These are phyloP conservation scores for Chrysolina americana DNA, from an alignment of 2,888 invertebrate species.

Conservation along the genomic window DNA sequence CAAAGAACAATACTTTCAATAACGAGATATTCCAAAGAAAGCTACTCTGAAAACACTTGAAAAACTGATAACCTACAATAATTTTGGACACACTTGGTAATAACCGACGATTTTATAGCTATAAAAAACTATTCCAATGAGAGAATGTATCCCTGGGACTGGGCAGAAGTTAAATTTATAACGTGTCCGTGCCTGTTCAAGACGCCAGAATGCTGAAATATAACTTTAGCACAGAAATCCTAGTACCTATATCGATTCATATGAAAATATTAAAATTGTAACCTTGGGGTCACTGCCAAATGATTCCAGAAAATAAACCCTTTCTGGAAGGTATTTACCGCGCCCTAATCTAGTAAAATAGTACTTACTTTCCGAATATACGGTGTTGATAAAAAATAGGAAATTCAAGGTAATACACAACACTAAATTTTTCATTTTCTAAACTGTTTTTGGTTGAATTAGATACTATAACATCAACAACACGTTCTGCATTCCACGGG, in stretches of 20 bases:
- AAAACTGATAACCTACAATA: not conserved
- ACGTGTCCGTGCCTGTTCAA: not conserved
- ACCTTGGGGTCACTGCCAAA: slow-evolving; percentile 21
- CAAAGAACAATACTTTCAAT: too few relatives aligned
- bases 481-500: slow-evolving; percentile 49
- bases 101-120: not conserved
- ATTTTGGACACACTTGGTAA: not conserved
- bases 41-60: not conserved
- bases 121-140: not conserved
- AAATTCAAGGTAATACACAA: slow-evolving; percentile 62
- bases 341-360: slow-evolving; percentile 41
- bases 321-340: slow-evolving; percentile 29
- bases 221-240: slow-evolving; percentile 23
- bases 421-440: slow-evolving; percentile 65
- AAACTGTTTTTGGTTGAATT: slow-evolving; percentile 49
- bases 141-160: not conserved
- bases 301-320: not conserved
- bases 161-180: slow-evolving; percentile 15
- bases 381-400: slow-evolving; percentile 62
- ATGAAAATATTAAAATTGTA: slow-evolving; percentile 33
- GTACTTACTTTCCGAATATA: slow-evolving; percentile 59
- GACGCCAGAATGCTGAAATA: slow-evolving; percentile 17
- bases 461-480: slow-evolving; percentile 54
- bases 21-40: not conserved
- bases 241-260: slow-evolving; percentile 36